Base-by-base conservation (phyloP, 2,888 invertebrate genomes). In the Ectobius pallidus region DNA sequence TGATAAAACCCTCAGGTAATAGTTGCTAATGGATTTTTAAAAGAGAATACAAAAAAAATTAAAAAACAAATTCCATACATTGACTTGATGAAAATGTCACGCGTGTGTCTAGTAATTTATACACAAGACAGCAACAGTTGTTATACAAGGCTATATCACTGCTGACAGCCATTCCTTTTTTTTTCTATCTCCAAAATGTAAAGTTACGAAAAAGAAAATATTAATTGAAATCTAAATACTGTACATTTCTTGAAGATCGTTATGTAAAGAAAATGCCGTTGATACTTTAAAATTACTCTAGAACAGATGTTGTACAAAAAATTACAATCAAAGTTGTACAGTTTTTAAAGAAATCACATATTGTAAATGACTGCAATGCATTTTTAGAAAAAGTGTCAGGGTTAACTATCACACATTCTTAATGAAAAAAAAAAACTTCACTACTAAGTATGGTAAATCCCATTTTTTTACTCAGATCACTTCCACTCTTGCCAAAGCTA, bases 1-100 rank as follows among this genome's bases (percentile, higher is more conserved):
- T 76, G 76, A 76, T 76, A 76, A 69, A 68, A 72, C 74, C 76
- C 76, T 75, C 75, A 75, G 75, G 75, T 72, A 75, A 74, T 75
- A 75, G 75, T 72, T 75, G 69, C 76, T 76, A 75, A 76, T 75
- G 75, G 74, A 76, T 73, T 73, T 75, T 72, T 71, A 73, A 75
- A 71, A 73, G 55, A 70, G 55, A 73, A 69, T 58, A 52, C 46
- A 73, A 69, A 70, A 65, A 65, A 74, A 73, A 52, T 62, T 46
- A 67, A 34, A 68, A 71, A 74, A 72, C 42, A 71, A 72, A 39
- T 55, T 71, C 61, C 46, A 32, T 55, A 39, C 20, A 22, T 16
- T 34, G 16, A 32, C 69, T 69, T 49, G 55, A 69, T 55, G 34
- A 49, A 68, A 39, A 55, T 9, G 25, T 39, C 55, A 55, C 25